Percentiles rank a stretch among this genome's conserved stretches.
phyloP scores from a whole-genome alignment of 2,888 invertebrate species.

The Diloba caeruleocephala region DNA sequence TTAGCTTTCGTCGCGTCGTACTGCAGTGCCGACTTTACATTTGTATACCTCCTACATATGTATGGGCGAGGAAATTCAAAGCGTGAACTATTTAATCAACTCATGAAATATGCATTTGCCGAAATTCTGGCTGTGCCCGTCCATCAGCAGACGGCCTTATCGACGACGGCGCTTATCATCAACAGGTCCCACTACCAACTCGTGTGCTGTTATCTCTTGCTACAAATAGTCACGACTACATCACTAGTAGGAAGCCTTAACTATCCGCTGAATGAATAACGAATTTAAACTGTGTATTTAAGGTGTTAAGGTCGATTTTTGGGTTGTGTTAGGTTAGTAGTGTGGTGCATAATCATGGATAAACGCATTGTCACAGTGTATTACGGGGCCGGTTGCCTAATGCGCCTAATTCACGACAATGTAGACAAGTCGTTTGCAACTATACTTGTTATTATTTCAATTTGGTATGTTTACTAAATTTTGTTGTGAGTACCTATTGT shows the following conservation, averaged over 20 bases:
- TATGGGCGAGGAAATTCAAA: slow-evolving; percentile 74
- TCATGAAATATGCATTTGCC: slow-evolving; percentile 88
- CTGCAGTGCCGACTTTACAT: slow-evolving; percentile 67
- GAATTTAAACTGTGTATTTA: slow-evolving; percentile 49
- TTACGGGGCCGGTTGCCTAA: slow-evolving; percentile 81
- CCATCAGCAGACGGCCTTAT: slow-evolving; percentile 84
- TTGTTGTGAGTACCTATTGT: slow-evolving; percentile 16
- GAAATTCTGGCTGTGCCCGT: slow-evolving; percentile 84
- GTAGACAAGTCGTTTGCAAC: slow-evolving; percentile 77
- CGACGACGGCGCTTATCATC: slow-evolving; percentile 87
- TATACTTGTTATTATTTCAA: slow-evolving; percentile 71
- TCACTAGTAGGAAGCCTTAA: slow-evolving; percentile 62
- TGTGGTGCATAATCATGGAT: slow-evolving; percentile 77
- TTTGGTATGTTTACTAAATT: slow-evolving; percentile 60
- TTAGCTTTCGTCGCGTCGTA: slow-evolving; percentile 55
- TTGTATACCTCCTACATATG: slow-evolving; percentile 63
- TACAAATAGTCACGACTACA: slow-evolving; percentile 80
- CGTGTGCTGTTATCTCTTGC: slow-evolving; percentile 87
- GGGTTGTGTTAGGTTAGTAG: slow-evolving; percentile 25
- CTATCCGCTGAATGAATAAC: slow-evolving; percentile 24
- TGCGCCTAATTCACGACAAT: slow-evolving; percentile 86
- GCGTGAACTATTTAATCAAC: slow-evolving; percentile 88
- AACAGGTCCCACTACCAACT: slow-evolving; percentile 86
- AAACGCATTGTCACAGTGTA: slow-evolving; percentile 85
- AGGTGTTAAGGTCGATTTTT: slow-evolving; percentile 47